Conservation (phyloP, 2,888 invertebrate genomes). For the Geophilus truncorum region DNA sequence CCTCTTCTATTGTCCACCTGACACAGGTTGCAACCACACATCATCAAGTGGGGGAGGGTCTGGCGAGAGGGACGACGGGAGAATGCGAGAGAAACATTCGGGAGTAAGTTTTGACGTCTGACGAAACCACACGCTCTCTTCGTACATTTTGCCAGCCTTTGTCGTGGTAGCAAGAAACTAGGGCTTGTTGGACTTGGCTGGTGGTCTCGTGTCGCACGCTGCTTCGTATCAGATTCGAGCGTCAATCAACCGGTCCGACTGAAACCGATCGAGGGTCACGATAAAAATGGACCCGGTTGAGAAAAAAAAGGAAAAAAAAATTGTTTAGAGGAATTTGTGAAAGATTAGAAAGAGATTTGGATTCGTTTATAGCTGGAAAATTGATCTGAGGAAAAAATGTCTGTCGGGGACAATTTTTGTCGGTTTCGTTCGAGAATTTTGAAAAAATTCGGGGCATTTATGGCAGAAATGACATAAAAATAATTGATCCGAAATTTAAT, state of each 20-base stretch:
- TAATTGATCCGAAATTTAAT: no score
- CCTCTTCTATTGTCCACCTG: slow-evolving; percentile 8
- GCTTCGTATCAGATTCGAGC: slow-evolving; percentile 20
- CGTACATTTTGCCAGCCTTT: neutral
- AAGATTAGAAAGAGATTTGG: no score
- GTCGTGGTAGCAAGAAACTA: neutral
- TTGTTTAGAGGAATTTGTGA: neutral
- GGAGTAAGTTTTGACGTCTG: neutral
- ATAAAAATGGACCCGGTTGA: neutral
- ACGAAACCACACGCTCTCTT: neutral
- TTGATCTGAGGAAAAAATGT: no score
- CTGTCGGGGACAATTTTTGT: neutral
- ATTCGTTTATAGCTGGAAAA: no score
- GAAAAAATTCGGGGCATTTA: no score
- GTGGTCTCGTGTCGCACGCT: slow-evolving; percentile 27
- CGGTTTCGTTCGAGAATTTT: no score
- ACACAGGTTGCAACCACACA: slow-evolving; percentile 8
- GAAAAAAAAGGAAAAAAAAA: neutral
- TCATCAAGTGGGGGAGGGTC: neutral
- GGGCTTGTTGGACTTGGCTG: neutral
- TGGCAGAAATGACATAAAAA: no score
- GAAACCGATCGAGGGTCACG: neutral
- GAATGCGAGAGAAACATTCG: neutral
- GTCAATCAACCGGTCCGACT: slow-evolving; percentile 1
- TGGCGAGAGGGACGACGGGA: neutral